Evolutionary conservation across 2,888 invertebrate species (phyloP).

Genomic region (Dryobota labecula): DNA sequence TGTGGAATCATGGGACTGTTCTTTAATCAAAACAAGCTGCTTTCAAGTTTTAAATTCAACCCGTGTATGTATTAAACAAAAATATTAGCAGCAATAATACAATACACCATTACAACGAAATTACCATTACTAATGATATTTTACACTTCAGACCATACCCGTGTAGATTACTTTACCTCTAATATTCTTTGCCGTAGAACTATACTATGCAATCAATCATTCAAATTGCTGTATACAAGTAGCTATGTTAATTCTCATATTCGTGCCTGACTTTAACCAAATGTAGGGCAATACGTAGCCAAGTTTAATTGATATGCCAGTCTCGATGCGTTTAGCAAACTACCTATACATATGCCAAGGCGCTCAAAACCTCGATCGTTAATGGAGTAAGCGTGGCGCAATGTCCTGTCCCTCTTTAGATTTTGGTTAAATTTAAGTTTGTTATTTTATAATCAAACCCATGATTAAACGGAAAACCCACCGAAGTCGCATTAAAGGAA

Average conservation of each 20-base stretch:
- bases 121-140: slow-evolving; percentile 39
- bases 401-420: slow-evolving; percentile 63
- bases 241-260: slow-evolving; percentile 62
- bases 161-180: background rate
- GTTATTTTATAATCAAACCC: slow-evolving; percentile 15
- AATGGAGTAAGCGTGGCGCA: slow-evolving; percentile 70
- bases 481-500: slow-evolving; percentile 36
- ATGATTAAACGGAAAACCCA: slow-evolving; percentile 29
- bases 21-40: slow-evolving; percentile 30
- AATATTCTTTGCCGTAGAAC: slow-evolving; percentile 15
- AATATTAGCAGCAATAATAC: slow-evolving; percentile 7
- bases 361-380: slow-evolving; percentile 70
- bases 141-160: slow-evolving; percentile 14
- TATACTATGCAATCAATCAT: slow-evolving; percentile 40
- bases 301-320: slow-evolving; percentile 83
- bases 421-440: slow-evolving; percentile 5
- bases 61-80: background rate
- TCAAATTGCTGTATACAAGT: slow-evolving; percentile 40
- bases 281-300: slow-evolving; percentile 77
- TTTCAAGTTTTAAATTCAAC: slow-evolving; percentile 15
- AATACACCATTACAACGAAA: slow-evolving; percentile 16
- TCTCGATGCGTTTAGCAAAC: slow-evolving; percentile 78
- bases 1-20: slow-evolving; percentile 15
- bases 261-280: slow-evolving; percentile 73
- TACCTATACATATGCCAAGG: slow-evolving; percentile 69